phyloP scores from a whole-genome alignment of 1,140 invertebrate species.

The Lepidurus packardi region DNA sequence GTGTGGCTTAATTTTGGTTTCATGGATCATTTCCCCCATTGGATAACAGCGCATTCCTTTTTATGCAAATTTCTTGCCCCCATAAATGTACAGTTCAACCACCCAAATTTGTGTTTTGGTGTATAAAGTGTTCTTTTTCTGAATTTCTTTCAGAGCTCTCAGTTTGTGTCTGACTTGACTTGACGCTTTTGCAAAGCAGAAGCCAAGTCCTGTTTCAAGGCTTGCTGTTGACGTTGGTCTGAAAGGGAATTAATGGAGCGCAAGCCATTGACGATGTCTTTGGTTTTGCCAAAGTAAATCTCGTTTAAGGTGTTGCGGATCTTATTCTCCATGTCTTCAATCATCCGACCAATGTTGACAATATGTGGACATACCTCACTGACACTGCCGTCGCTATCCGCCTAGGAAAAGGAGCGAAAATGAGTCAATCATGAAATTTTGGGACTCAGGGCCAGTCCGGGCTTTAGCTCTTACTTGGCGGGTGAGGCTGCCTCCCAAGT shows the following conservation, averaged over 20 bases:
- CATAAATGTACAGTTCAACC: conserved; percentile 6
- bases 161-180: conserved; percentile 45
- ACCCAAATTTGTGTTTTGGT: neutral
- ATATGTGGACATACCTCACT: conserved; percentile 93
- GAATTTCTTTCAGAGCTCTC: conserved; percentile 7
- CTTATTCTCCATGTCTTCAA: conserved; percentile 99
- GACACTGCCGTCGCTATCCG: conserved; percentile 81
- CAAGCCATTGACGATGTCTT: conserved; percentile 96
- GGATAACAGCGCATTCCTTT: conserved; percentile 3
- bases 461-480: conserved; percentile 63
- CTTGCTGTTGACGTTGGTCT: conserved; percentile 73
- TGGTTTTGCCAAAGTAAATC: conserved; percentile 99
- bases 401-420: conserved; percentile 49
- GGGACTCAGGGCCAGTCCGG: neutral
- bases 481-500: conserved; percentile 93
- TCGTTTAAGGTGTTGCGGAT: conserved; percentile 96
- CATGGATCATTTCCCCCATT: neutral
- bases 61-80: conserved; percentile 9
- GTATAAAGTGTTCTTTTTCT: conserved; percentile 3
- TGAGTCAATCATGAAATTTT: neutral
- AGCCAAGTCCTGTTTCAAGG: conserved; percentile 78
- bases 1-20: conserved; percentile 10
- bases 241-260: conserved; percentile 77
- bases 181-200: conserved; percentile 71
- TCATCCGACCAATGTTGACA: conserved; percentile 93